Conservation (phyloP, 2,113 vertebrate species). For the Taurulus bubalis region DNA sequence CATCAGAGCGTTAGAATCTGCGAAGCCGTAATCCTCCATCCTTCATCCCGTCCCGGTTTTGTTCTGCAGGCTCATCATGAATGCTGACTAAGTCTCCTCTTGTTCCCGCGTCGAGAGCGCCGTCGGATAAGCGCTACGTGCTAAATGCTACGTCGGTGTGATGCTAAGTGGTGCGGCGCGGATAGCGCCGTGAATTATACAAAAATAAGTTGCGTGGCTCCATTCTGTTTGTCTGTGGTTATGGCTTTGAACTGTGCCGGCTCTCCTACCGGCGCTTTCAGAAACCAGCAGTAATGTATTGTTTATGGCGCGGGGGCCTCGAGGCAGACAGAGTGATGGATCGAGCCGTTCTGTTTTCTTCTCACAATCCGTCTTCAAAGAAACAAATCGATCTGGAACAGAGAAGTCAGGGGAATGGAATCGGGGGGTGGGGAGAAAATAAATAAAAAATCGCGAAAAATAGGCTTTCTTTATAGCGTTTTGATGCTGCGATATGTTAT, state of each 20-base stretch:
- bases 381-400: constrained; percentile 74
- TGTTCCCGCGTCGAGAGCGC: constrained; percentile 28
- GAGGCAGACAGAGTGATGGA: constrained; percentile 73
- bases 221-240: constrained; percentile 70
- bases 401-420: constrained; percentile 40
- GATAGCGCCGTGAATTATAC: constrained; percentile 44
- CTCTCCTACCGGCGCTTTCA: constrained; percentile 59
- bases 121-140: constrained; percentile 32
- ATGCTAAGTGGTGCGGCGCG: constrained; percentile 38
- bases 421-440: background rate
- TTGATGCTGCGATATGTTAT: constrained; percentile 69
- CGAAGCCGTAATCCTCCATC: too few relatives aligned
- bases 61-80: too few relatives aligned
- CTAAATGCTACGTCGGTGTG: constrained; percentile 41
- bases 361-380: constrained; percentile 74
- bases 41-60: too few relatives aligned
- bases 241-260: constrained; percentile 60
- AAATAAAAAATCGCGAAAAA: constrained; percentile 47
- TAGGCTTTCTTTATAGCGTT: constrained; percentile 69
- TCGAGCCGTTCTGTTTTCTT: constrained; percentile 70
- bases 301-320: constrained; percentile 67
- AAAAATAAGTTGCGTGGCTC: constrained; percentile 55
- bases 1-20: too few relatives aligned
- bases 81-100: constrained; percentile 43
- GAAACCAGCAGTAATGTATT: constrained; percentile 69